These are phyloP conservation scores for Tinea pellionella DNA, from an alignment of 2,888 invertebrate genomes.

Conservation along the genomic window DNA sequence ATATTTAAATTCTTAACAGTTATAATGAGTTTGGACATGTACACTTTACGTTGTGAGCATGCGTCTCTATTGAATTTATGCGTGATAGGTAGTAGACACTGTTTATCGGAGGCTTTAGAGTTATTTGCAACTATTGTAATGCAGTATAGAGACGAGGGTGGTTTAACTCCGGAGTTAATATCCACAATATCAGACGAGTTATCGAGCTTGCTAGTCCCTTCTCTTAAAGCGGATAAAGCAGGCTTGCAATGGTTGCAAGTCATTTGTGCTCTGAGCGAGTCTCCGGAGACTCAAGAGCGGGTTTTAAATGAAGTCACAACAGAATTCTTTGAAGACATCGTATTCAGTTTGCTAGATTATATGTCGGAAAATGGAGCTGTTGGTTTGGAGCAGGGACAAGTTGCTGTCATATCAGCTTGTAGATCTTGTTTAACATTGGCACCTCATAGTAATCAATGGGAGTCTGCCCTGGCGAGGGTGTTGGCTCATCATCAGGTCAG, in stretches of 20 bases:
- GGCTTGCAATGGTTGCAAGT: constrained; percentile 62
- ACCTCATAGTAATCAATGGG: constrained; percentile 41
- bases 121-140: constrained; percentile 51
- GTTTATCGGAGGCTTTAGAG: constrained; percentile 47
- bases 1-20: constrained; percentile 49
- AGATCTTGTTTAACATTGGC: constrained; percentile 42
- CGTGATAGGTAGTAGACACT: constrained; percentile 43
- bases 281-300: constrained; percentile 48
- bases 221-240: constrained; percentile 51
- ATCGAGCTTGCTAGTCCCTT: constrained; percentile 44
- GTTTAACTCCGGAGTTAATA: constrained; percentile 47
- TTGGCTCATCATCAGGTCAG: constrained; percentile 56
- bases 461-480: constrained; percentile 41
- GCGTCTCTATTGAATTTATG: constrained; percentile 40
- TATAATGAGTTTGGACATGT: constrained; percentile 47
- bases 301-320: constrained; percentile 50
- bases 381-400: constrained; percentile 39
- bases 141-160: constrained; percentile 58
- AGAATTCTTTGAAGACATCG: constrained; percentile 52
- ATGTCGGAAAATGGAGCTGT: constrained; percentile 50
- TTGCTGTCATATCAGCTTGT: constrained; percentile 44
- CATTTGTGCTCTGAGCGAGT: constrained; percentile 52
- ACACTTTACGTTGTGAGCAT: constrained; percentile 44
- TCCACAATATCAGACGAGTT: constrained; percentile 44
- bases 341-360: constrained; percentile 50